These are phyloP conservation scores for Forbesichthys papilliferus DNA, from an alignment of 2,113 vertebrate species.

Conservation along the genomic window DNA sequence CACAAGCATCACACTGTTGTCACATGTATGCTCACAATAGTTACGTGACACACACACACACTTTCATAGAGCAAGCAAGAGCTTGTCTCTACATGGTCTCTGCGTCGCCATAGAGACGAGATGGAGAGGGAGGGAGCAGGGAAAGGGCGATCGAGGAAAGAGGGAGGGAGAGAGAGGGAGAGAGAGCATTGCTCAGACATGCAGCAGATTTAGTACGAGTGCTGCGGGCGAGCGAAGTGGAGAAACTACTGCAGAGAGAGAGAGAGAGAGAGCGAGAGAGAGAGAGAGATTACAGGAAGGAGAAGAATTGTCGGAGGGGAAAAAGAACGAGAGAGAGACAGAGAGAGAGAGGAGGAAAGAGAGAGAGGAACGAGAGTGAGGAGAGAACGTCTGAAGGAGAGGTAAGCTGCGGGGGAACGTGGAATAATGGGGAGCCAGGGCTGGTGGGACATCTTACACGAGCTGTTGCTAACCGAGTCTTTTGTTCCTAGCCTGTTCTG, in stretches of 20 bases:
- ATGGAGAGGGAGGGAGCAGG: slow-evolving; percentile 10
- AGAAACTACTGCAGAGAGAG: slow-evolving; percentile 64
- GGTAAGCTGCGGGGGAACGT: background rate
- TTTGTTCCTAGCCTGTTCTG: no score
- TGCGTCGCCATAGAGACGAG: slow-evolving; percentile 78
- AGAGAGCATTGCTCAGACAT: slow-evolving; percentile 67
- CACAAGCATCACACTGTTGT: no score
- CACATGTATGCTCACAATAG: no score
- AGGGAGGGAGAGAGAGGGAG: slow-evolving; percentile 28
- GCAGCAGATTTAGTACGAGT: slow-evolving; percentile 69
- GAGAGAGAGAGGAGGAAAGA: slow-evolving; percentile 14
- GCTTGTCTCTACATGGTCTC: slow-evolving; percentile 66
- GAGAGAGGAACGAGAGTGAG: slow-evolving; percentile 19
- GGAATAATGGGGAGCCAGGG: background rate
- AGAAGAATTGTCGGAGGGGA: slow-evolving; percentile 6
- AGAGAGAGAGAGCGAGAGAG: slow-evolving; percentile 44
- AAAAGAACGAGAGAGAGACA: slow-evolving; percentile 19
- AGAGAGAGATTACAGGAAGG: slow-evolving; percentile 37
- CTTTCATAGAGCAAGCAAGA: slow-evolving; percentile 41
- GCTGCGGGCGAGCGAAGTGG: slow-evolving; percentile 70
- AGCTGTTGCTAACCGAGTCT: no score
- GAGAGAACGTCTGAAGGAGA: background rate
- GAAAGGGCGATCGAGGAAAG: slow-evolving; percentile 28
- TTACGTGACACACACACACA: slow-evolving; percentile 12
- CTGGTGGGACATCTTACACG: background rate